phyloP scores from a whole-genome alignment of 2,888 invertebrate genomes.

The Volucella inanis region DNA sequence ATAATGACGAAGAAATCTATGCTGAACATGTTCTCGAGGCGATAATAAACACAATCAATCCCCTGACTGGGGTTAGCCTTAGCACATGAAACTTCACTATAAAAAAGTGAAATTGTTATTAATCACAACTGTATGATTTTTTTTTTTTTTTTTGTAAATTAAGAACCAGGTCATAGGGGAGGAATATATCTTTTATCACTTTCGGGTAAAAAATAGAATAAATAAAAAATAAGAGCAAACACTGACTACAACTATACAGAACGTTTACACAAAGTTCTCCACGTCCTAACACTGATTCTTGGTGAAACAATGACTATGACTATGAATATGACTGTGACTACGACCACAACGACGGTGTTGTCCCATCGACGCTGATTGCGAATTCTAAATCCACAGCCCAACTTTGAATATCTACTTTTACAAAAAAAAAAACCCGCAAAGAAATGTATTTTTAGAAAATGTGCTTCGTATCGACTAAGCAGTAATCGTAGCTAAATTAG shows the following conservation, averaged over 20 bases:
- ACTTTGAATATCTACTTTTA: neutral
- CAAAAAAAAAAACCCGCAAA: constrained; percentile 9
- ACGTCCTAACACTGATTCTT: neutral
- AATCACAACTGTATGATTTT: constrained; percentile 7
- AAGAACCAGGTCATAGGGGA: constrained; percentile 6
- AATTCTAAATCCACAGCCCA: constrained; percentile 35
- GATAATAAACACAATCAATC: constrained; percentile 9
- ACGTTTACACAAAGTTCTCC: constrained; percentile 30
- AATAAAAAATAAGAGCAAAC: constrained; percentile 38
- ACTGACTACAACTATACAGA: constrained; percentile 19
- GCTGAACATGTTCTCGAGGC: constrained; percentile 31
- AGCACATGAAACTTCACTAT: constrained; percentile 1
- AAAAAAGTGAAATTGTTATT: neutral
- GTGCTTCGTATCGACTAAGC: constrained; percentile 3
- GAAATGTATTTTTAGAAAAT: constrained; percentile 52
- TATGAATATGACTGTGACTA: constrained; percentile 8
- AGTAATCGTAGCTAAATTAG: neutral
- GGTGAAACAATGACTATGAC: neutral
- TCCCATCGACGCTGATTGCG: constrained; percentile 27
- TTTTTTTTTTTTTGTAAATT: neutral
- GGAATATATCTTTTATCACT: constrained; percentile 31
- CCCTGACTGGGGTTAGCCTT: neutral
- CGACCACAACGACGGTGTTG: constrained; percentile 42
- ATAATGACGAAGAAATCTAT: neutral
- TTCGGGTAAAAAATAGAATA: constrained; percentile 11